Percentiles rank a stretch among this genome's conserved stretches.
phyloP scores from a whole-genome alignment of 2,797 vertebrate species.

The Saguinus oedipus region DNA sequence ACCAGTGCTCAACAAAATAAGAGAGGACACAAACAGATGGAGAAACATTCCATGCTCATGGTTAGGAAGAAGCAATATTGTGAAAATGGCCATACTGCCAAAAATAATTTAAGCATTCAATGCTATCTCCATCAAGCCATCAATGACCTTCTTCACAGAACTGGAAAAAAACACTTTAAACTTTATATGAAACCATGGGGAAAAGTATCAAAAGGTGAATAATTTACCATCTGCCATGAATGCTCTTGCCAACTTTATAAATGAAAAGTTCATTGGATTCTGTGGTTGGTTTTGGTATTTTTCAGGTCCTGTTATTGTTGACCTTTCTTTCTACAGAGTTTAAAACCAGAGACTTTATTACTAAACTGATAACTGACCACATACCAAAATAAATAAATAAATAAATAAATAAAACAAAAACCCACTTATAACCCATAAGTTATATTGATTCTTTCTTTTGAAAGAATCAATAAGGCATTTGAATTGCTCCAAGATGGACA shows the following conservation, averaged over 20 bases:
- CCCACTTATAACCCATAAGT: background rate
- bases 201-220: background rate
- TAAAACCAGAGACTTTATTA: constrained; percentile 83
- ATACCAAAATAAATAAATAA: constrained; percentile 78
- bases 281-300: background rate
- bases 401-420: background rate
- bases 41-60: too few relatives aligned
- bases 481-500: background rate
- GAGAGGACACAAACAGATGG: too few relatives aligned
- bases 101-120: too few relatives aligned
- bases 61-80: too few relatives aligned
- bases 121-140: too few relatives aligned
- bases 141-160: too few relatives aligned
- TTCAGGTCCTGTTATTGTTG: background rate
- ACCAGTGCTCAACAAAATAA: too few relatives aligned
- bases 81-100: too few relatives aligned
- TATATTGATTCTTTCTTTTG: background rate
- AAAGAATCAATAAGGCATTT: constrained; percentile 35
- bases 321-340: constrained; percentile 81
- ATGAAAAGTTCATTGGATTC: background rate
- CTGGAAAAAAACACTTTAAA: too few relatives aligned
- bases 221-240: background rate
- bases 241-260: background rate
- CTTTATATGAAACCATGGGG: background rate
- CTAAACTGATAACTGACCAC: constrained; percentile 86